Base-by-base conservation (phyloP, 1,140 invertebrate genomes). In the Microvelia longipes region DNA sequence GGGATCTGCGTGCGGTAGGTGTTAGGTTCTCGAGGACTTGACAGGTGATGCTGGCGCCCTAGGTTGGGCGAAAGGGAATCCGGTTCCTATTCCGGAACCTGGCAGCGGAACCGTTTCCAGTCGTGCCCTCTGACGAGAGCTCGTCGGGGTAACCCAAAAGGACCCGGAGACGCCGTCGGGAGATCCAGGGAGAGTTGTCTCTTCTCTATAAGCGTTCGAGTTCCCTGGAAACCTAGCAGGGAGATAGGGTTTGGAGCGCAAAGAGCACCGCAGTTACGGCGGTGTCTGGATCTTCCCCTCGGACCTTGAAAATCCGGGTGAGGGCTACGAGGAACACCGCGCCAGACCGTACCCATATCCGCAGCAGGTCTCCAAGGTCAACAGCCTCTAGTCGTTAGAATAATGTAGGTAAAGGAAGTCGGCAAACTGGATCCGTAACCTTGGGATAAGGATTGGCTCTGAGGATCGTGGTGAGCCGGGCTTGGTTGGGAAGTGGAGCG, bases 11-110 rank as follows among this genome's bases (percentile, higher is more conserved):
- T 2, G 14, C 24, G 25, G 2, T 60, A 28, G n/a, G 24, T 15
- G n/a, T 19, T 14, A 13, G 15, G 28, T 67, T 5, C 11, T 25
- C 63, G 66, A 5, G 5, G 11, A 28, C 66, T 15, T 29, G n/a
- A 28, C 15, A 14, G 15, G 1, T 68, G 11, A 30, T 30, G n/a
- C n/a, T 28, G 29, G n/a, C 28, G 68, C 29, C 71, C 29, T 29
- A 26, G 29, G 60, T 80, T 76, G 80, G 82, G 82, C 83, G 85
- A 86, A 86, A 87, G 85, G 85, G 85, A 86, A 86, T 85, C 84
- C 81, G 84, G 84, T 87, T 85, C 80, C 80, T 83, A 86, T 88
- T 88, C 86, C 86, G 83, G 85, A 87, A 86, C 85, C 85, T 82
- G 84, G 81, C 84, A 29, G 83, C 82, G 85, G 84, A 86, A 86